phyloP scores from a whole-genome alignment of 2,888 invertebrate genomes.

The Microctonus brassicae region DNA sequence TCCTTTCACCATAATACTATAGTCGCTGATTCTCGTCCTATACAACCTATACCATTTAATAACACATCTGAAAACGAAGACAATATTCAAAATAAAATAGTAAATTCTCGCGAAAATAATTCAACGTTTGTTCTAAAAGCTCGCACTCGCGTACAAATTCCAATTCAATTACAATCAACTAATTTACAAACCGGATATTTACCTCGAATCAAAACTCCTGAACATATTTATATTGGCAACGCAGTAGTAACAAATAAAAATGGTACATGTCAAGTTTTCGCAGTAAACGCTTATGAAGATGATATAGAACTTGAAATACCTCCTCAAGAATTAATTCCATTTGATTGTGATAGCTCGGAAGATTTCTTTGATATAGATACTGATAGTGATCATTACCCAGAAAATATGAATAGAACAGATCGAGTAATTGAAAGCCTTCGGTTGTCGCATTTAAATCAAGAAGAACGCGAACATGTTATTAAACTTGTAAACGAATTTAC shows the following conservation, averaged over 20 bases:
- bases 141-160: background rate
- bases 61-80: no score
- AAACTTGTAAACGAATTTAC: background rate
- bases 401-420: background rate
- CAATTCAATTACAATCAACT: no score
- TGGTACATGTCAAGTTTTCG: background rate
- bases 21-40: no score
- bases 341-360: no score
- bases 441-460: background rate
- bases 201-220: constrained; percentile 8
- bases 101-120: background rate
- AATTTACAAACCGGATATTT: constrained; percentile 11
- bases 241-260: constrained; percentile 15
- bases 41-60: no score
- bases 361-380: no score
- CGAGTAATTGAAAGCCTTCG: background rate
- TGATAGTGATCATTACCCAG: no score
- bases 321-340: no score
- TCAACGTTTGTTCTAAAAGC: background rate
- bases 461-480: constrained; percentile 1
- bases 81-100: no score
- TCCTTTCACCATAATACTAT: no score
- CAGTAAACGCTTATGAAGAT: no score
- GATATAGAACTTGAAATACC: no score
- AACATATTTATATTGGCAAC: constrained; percentile 25